These are phyloP conservation scores for Sarcophaga subvicina DNA, from an alignment of 2,888 invertebrate species.

Conservation along the genomic window DNA sequence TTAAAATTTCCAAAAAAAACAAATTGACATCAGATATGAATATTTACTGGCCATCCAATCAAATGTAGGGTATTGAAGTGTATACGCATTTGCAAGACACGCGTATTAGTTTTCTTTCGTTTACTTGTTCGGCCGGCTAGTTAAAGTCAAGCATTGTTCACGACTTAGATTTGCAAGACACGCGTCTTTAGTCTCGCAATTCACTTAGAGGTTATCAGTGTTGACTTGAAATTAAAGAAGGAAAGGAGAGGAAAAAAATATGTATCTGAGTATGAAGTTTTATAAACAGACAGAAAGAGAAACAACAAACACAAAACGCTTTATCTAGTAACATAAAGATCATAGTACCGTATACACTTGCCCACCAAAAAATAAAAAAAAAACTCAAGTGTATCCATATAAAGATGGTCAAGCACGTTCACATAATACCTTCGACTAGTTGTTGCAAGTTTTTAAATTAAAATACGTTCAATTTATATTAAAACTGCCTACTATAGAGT, in stretches of 20 bases:
- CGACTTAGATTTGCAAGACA: constrained; percentile 48
- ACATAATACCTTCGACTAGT: not conserved
- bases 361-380: not conserved
- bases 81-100: not conserved
- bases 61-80: constrained; percentile 9
- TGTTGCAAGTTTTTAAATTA: not conserved
- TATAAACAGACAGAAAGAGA: not conserved
- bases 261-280: not conserved
- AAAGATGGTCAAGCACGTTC: not conserved
- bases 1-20: not conserved
- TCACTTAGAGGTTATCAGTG: constrained; percentile 62
- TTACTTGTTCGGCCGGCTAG: not conserved
- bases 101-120: not conserved
- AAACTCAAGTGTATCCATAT: not conserved
- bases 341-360: constrained; percentile 24
- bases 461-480: not conserved
- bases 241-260: not conserved
- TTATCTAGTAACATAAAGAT: constrained; percentile 44
- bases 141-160: constrained; percentile 37
- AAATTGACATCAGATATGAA: not conserved
- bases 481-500: constrained; percentile 16
- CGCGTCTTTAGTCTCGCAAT: constrained; percentile 69
- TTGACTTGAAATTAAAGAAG: constrained; percentile 19
- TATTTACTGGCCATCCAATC: not conserved
- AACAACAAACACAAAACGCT: constrained; percentile 1